Evolutionary conservation across 2,113 vertebrate genomes (phyloP).

Genomic region (Muntiacus muntjak): DNA sequence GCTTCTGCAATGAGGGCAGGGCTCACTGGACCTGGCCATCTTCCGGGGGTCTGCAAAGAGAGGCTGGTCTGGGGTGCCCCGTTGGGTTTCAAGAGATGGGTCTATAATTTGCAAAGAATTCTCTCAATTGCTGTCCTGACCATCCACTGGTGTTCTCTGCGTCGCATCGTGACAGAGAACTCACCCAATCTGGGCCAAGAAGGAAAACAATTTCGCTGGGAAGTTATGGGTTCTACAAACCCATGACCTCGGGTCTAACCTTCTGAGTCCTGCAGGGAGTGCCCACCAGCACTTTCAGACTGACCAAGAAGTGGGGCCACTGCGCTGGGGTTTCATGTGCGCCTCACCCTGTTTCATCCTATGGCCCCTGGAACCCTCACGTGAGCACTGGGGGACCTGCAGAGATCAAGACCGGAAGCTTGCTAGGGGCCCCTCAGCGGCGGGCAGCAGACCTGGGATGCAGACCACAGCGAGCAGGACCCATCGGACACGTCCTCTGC

Average conservation of each 20-base stretch:
- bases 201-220: neutral
- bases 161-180: neutral
- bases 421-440: neutral
- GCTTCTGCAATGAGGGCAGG: neutral
- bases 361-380: neutral
- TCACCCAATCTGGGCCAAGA: neutral
- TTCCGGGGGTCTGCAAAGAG: neutral
- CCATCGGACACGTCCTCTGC: neutral
- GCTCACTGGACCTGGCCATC: neutral
- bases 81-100: neutral
- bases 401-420: neutral
- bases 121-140: neutral
- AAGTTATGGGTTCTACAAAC: neutral
- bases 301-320: too few relatives aligned
- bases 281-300: too few relatives aligned
- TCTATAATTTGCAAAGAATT: neutral
- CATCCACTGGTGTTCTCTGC: neutral
- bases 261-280: neutral
- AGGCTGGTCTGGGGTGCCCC: neutral
- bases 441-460: neutral
- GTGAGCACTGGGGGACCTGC: neutral
- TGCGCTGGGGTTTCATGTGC: neutral
- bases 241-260: accelerated
- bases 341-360: neutral
- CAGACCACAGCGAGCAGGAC: too few relatives aligned